These are phyloP conservation scores for Exaiptasia diaphana DNA, from an alignment of 64 coral and sea anemone species.

Conservation along the genomic window DNA sequence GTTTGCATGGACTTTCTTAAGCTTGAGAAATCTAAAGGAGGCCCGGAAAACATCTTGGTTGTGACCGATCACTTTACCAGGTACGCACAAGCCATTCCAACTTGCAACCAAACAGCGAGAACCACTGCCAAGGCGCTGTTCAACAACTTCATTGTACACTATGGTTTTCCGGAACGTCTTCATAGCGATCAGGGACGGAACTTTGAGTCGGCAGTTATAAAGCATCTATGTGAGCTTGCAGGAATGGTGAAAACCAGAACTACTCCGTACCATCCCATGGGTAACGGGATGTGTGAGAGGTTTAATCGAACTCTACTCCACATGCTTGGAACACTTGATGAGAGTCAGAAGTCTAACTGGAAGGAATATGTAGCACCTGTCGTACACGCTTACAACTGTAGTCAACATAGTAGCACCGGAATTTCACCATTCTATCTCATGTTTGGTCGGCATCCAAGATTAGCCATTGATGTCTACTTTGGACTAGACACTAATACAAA, in stretches of 20 bases:
- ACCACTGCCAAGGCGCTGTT: background rate
- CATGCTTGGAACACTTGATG: constrained; percentile 19
- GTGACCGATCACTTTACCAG: constrained; percentile 21
- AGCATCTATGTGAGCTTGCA: background rate
- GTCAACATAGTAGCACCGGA: background rate
- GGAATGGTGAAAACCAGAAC: background rate
- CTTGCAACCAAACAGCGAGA: background rate
- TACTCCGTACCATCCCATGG: constrained; percentile 7
- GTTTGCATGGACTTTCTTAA: constrained; percentile 10
- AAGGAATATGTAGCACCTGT: background rate
- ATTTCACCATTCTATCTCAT: constrained; percentile 17
- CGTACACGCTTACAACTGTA: constrained; percentile 15
- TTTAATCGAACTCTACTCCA: constrained; percentile 29
- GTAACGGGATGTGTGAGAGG: constrained; percentile 10
- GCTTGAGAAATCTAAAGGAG: background rate
- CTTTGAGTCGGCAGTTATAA: background rate
- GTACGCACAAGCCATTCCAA: background rate
- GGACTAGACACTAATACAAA: background rate
- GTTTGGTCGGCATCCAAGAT: background rate
- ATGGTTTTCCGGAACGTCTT: background rate
- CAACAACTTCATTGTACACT: background rate
- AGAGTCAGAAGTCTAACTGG: constrained; percentile 31
- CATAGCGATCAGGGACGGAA: constrained; percentile 5
- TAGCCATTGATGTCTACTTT: background rate
- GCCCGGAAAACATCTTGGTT: background rate